Percentiles rank a stretch among this genome's conserved stretches.
These are phyloP conservation scores for Smittia aterrima DNA, from an alignment of 2,888 invertebrate species.

Conservation along the genomic window DNA sequence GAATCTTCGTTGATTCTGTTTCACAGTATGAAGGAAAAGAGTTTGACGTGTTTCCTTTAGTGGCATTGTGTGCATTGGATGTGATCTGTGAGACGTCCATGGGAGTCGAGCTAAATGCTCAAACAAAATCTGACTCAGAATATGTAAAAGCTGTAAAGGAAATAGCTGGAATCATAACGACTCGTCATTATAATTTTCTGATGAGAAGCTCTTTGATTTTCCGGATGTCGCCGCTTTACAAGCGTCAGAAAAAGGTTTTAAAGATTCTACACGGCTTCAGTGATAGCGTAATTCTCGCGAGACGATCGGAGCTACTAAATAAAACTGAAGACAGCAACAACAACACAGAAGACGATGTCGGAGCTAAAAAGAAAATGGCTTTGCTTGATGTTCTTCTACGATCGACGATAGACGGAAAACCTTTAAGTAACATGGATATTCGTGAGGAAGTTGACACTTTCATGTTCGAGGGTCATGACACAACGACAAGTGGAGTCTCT, in stretches of 20 bases:
- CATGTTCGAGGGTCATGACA: slow-evolving; percentile 54
- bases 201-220: too few relatives aligned
- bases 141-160: slow-evolving; percentile 10
- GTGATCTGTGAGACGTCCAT: slow-evolving; percentile 67
- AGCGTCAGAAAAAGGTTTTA: slow-evolving; percentile 56
- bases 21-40: slow-evolving; percentile 47
- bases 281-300: slow-evolving; percentile 57
- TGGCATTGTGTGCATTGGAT: slow-evolving; percentile 52
- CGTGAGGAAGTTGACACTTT: slow-evolving; percentile 68
- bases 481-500: slow-evolving; percentile 56
- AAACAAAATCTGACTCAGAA: slow-evolving; percentile 64
- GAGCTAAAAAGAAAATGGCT: slow-evolving; percentile 62
- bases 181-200: too few relatives aligned
- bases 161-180: too few relatives aligned
- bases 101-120: slow-evolving; percentile 74
- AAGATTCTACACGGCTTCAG: slow-evolving; percentile 58
- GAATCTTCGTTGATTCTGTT: slow-evolving; percentile 59
- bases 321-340: slow-evolving; percentile 57
- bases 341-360: too few relatives aligned
- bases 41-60: slow-evolving; percentile 62
- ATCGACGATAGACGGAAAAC: slow-evolving; percentile 60
- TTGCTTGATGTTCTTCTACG: slow-evolving; percentile 67
- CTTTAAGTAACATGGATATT: slow-evolving; percentile 60
- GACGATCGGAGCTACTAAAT: slow-evolving; percentile 50
- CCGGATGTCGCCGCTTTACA: slow-evolving; percentile 60